Evolutionary conservation across 2,113 vertebrate genomes (phyloP).

Genomic region (Epinephelus lanceolatus): DNA sequence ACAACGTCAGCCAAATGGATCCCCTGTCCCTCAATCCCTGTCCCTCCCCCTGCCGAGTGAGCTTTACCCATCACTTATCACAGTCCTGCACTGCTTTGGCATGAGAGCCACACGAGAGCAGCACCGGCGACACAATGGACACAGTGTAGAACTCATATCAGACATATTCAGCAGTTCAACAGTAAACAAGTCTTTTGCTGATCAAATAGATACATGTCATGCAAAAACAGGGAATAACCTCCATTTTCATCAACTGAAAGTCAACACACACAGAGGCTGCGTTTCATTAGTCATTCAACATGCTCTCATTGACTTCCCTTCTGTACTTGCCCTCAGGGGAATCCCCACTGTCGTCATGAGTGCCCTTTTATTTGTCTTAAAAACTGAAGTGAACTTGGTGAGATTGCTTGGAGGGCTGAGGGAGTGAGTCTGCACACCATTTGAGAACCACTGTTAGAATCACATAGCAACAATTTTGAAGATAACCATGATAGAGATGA

Average conservation of each 20-base stretch:
- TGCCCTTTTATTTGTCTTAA: too few species aligned
- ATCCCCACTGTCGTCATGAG: too few species aligned
- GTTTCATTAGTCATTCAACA: too few species aligned
- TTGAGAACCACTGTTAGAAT: too few species aligned
- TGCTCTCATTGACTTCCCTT: too few species aligned
- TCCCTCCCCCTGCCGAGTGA: constrained; percentile 38
- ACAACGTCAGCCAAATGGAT: constrained; percentile 56
- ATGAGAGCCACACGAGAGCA: constrained; percentile 63
- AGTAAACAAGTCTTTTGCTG: neutral
- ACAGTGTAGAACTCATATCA: neutral
- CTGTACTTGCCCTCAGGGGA: too few species aligned
- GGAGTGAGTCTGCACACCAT: too few species aligned
- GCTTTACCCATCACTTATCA: constrained; percentile 32
- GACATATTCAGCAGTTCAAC: neutral
- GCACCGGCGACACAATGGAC: constrained; percentile 20
- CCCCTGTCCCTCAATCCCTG: constrained; percentile 11
- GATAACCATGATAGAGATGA: too few species aligned
- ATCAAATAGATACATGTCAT: neutral
- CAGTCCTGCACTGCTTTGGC: constrained; percentile 68
- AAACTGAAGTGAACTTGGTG: too few species aligned
- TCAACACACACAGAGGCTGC: neutral
- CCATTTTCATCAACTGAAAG: neutral
- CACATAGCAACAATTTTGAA: too few species aligned
- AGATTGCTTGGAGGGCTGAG: too few species aligned
- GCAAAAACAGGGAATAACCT: neutral